Percentiles rank a stretch among this genome's conserved stretches.
phyloP scores from a whole-genome alignment of 1,140 invertebrate species.

The Cyclargus thomasi region DNA sequence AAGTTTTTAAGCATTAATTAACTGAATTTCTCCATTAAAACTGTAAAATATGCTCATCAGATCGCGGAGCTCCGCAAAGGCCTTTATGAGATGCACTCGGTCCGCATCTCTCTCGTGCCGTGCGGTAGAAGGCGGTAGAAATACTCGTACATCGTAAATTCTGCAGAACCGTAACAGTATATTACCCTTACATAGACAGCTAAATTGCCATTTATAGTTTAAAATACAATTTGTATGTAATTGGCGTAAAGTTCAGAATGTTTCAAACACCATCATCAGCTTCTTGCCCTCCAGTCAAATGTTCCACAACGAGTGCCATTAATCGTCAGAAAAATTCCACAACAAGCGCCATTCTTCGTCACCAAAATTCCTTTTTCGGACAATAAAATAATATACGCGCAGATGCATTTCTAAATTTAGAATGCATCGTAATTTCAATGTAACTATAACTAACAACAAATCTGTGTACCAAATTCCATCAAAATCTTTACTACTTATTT shows the following conservation, averaged over 20 bases:
- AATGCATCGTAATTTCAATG: no score
- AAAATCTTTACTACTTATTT: no score
- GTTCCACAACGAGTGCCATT: no score
- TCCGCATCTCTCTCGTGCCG: neutral
- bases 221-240: conserved; percentile 7
- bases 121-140: neutral
- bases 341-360: no score
- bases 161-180: conserved; percentile 8
- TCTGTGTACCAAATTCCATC: no score
- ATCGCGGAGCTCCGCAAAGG: conserved; percentile 2
- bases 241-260: neutral
- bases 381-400: no score
- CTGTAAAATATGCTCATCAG: neutral
- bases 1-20: neutral
- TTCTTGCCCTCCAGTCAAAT: no score
- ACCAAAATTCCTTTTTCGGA: no score
- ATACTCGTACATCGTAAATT: conserved; percentile 6
- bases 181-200: conserved; percentile 8
- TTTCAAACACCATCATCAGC: no score
- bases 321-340: no score
- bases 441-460: no score
- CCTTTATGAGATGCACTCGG: conserved; percentile 14
- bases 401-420: no score
- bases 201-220: conserved; percentile 9
- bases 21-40: neutral